Percentiles rank a stretch among this genome's conserved stretches.
Conservation (phyloP, 2,888 invertebrate species). For the Craniophora ligustri region DNA sequence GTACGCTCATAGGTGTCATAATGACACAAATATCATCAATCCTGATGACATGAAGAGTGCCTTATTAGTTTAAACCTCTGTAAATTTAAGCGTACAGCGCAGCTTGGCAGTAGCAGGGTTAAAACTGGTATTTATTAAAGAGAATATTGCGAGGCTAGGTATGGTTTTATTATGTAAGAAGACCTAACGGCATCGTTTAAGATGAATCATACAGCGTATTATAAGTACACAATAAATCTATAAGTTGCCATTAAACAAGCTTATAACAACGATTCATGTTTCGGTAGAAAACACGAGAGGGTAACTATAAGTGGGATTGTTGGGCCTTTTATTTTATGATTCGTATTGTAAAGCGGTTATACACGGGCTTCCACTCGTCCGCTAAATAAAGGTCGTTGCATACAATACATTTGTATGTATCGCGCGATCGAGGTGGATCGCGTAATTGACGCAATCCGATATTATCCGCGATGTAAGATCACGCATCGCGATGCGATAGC, state of each 20-base stretch:
- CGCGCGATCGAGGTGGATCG: slow-evolving; percentile 79
- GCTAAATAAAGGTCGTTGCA: slow-evolving; percentile 76
- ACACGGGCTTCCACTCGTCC: slow-evolving; percentile 42
- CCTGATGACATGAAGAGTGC: slow-evolving; percentile 22
- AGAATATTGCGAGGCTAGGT: slow-evolving; percentile 35
- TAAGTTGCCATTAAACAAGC: slow-evolving; percentile 19
- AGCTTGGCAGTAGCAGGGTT: slow-evolving; percentile 36
- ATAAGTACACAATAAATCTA: slow-evolving; percentile 28
- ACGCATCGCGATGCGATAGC: slow-evolving; percentile 80
- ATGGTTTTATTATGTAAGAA: slow-evolving; percentile 47
- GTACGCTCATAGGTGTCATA: slow-evolving; percentile 1
- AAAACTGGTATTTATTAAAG: slow-evolving; percentile 41
- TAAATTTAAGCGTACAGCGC: slow-evolving; percentile 1
- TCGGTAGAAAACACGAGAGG: slow-evolving; percentile 22
- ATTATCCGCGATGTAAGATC: slow-evolving; percentile 84
- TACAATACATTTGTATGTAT: slow-evolving; percentile 85
- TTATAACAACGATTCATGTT: slow-evolving; percentile 20
- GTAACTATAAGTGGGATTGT: slow-evolving; percentile 30
- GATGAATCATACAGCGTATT: slow-evolving; percentile 41
- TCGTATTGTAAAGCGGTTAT: slow-evolving; percentile 44
- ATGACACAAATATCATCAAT: slow-evolving; percentile 17
- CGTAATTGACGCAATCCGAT: slow-evolving; percentile 87
- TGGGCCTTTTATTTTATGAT: slow-evolving; percentile 46
- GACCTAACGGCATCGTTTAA: slow-evolving; percentile 29
- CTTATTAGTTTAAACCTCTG: slow-evolving; percentile 17